Evolutionary conservation across 2,797 vertebrate species (phyloP), one percentile per base, ranked within the genome.

Genomic region (Lateolabrax maculatus): DNA sequence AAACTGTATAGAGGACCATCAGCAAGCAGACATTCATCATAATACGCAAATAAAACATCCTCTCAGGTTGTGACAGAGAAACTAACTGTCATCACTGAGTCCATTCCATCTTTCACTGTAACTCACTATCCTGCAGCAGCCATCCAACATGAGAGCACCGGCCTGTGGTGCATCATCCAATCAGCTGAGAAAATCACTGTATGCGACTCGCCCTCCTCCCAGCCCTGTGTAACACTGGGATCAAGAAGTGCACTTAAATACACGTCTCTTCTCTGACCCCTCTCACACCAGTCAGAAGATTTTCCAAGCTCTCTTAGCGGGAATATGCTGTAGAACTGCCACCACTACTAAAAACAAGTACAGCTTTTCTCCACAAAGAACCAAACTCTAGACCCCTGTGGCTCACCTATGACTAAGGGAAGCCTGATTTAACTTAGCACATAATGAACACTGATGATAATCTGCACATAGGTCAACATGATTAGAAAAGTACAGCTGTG

Each of bases 161-260:
- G 11, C 19, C 49, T 27, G 44, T 9, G 41, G 46, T 58, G n/a
- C 23, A 49, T 79, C 71, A 80, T 75, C 27, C 43, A 81, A 52
- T 81, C 58, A 37, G 44, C 65, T 21, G n/a, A 68, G 23, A 63
- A 60, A 73, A 78, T 80, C 49, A 64, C 49, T 25, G 53, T 36
- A 44, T 67, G 49, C 48, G 68, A 25, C 61, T 61, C 12, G 1
- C 25, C 27, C 18, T 77, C 29, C 44, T 29, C 19, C 15, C 37
- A 70, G n/a, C 57, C 53, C 16, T 8, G 31, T 49, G 43, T n/a
- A 9, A 70, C 53, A 73, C 37, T 6, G 11, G 15, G 52, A 78
- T 69, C 73, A 80, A 75, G 53, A 19, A 37, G 18, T 53, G 27
- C 61, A 74, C 57, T 74, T 71, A 71, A 64, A 78, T 23, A 62